Evolutionary conservation across 2,113 vertebrate species (phyloP).

Genomic region (Phyllostomus discolor): DNA sequence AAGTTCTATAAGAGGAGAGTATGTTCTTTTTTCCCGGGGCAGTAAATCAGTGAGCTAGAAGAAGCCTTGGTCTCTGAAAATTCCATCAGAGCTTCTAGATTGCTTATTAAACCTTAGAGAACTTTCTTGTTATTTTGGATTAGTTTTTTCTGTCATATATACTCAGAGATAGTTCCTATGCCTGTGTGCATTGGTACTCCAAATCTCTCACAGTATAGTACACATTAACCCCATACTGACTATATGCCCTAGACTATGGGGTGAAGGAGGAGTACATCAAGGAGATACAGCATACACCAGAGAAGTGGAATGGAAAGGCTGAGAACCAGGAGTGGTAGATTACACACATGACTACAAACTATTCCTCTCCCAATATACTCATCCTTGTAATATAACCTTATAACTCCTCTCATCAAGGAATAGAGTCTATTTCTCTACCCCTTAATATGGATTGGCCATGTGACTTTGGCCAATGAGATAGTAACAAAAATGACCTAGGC

Average conservation of each 20-base stretch:
- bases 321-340: not conserved
- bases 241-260: not conserved
- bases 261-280: too few species aligned
- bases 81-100: not conserved
- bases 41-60: not conserved
- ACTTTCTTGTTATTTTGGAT: not conserved
- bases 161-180: constrained; percentile 1
- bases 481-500: not conserved
- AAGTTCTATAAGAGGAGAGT: not conserved
- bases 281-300: not conserved
- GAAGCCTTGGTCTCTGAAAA: not conserved
- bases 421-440: not conserved
- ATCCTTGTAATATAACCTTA: not conserved
- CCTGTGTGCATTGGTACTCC: not conserved
- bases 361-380: not conserved
- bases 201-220: not conserved
- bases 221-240: not conserved
- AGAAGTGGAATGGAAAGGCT: not conserved
- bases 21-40: not conserved
- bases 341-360: not conserved
- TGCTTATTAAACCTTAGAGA: not conserved
- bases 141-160: not conserved
- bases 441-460: not conserved
- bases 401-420: not conserved
- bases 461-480: not conserved